A percentile compares a stretch with the other conserved stretches of the same genome.
These are phyloP conservation scores for Limonius californicus DNA, from an alignment of 1,140 invertebrate species.

Conservation along the genomic window DNA sequence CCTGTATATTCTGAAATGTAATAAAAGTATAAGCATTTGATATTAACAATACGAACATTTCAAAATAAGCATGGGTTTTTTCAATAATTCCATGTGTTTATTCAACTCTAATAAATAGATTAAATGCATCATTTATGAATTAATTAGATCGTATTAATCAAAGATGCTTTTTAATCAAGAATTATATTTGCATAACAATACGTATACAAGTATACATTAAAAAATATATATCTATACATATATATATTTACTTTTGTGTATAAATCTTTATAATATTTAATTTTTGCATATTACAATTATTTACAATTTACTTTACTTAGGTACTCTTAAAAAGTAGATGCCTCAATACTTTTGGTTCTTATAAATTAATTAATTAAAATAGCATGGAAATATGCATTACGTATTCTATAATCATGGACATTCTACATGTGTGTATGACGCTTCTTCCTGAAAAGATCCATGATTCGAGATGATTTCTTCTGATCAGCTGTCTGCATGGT, in stretches of 20 bases:
- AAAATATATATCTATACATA: neutral
- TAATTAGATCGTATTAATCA: too few species aligned
- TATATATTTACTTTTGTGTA: neutral
- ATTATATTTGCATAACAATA: slow-evolving; percentile 3
- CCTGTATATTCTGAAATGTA: neutral
- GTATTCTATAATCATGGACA: neutral
- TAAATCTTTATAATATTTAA: slow-evolving; percentile 8
- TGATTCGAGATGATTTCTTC: slow-evolving; percentile 28
- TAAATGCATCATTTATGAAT: too few species aligned
- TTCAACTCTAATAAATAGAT: too few species aligned
- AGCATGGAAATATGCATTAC: too few species aligned
- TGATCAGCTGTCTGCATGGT: slow-evolving; percentile 21
- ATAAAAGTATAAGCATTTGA: too few species aligned
- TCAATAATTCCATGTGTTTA: too few species aligned
- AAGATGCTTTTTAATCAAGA: neutral
- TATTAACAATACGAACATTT: too few species aligned
- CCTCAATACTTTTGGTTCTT: slow-evolving; percentile 11
- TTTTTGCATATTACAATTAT: slow-evolving; percentile 5
- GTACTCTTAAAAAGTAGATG: slow-evolving; percentile 12
- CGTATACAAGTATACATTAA: slow-evolving; percentile 10
- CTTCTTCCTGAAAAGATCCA: slow-evolving; percentile 29
- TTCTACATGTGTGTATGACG: slow-evolving; percentile 16
- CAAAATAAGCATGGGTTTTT: too few species aligned
- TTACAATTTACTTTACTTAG: slow-evolving; percentile 13
- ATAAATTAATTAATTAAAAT: neutral